Percentiles rank a stretch among this genome's conserved stretches.
These are phyloP conservation scores for Cantharis flavilabris DNA, from an alignment of 2,888 invertebrate species.

Conservation along the genomic window DNA sequence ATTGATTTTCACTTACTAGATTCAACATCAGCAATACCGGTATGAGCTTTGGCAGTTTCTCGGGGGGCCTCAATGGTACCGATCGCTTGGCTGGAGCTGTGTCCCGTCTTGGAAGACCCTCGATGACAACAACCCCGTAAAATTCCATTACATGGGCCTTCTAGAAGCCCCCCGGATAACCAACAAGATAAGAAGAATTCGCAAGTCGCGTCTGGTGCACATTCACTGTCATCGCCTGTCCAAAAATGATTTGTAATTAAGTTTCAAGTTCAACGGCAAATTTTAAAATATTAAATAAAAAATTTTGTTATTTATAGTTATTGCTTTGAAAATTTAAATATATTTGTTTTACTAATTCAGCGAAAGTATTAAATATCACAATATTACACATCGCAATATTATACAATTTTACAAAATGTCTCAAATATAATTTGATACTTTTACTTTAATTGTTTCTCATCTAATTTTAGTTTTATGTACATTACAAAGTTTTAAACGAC, in stretches of 20 bases:
- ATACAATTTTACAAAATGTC: background rate
- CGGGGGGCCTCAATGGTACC: slow-evolving; percentile 64
- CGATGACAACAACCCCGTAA: slow-evolving; percentile 88
- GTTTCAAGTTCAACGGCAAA: background rate
- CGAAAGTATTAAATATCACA: background rate
- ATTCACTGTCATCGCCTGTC: slow-evolving; percentile 43
- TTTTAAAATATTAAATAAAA: background rate
- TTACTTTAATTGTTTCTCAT: background rate
- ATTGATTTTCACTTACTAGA: slow-evolving; percentile 47
- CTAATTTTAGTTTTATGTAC: background rate
- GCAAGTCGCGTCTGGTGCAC: slow-evolving; percentile 78
- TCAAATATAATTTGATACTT: background rate
- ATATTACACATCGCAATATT: background rate
- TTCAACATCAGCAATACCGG: slow-evolving; percentile 58
- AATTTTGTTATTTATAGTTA: background rate
- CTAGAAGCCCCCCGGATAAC: slow-evolving; percentile 85
- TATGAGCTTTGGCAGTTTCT: slow-evolving; percentile 62
- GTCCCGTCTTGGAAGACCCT: slow-evolving; percentile 66
- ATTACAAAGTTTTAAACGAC: background rate
- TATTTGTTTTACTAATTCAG: background rate
- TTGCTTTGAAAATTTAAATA: background rate
- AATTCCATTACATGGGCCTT: slow-evolving; percentile 76
- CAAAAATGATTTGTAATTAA: slow-evolving; percentile 5
- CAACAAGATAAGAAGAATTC: slow-evolving; percentile 92
- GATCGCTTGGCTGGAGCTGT: slow-evolving; percentile 68